A percentile compares a stretch with the other conserved stretches of the same genome.
These are phyloP conservation scores for Phengaris alcon DNA, from an alignment of 2,888 invertebrate genomes.

Conservation along the genomic window DNA sequence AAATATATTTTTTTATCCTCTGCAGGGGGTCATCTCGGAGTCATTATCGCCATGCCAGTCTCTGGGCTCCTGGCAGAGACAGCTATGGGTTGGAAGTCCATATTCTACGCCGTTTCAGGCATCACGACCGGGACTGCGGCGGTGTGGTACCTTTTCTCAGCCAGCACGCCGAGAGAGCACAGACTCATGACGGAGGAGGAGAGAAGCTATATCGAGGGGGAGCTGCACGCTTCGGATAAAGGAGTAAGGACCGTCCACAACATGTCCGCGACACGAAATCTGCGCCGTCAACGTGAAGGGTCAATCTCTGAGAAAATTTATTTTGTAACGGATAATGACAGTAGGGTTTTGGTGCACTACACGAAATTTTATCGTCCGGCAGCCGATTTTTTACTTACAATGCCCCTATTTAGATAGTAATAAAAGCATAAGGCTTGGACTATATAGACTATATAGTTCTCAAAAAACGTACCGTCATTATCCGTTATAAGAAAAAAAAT, in stretches of 20 bases:
- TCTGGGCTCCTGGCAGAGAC: constrained; percentile 82
- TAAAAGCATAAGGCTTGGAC: no score
- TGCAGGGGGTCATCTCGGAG: constrained; percentile 83
- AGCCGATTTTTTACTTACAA: no score
- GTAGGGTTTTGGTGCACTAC: no score
- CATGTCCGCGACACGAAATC: no score
- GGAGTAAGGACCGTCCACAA: constrained; percentile 15
- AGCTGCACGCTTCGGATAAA: constrained; percentile 55
- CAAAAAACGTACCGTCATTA: no score
- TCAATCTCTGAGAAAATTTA: no score
- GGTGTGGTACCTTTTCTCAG: constrained; percentile 77
- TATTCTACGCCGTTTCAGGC: constrained; percentile 82
- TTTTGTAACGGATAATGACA: no score
- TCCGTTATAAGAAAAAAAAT: no score
- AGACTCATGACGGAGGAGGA: constrained; percentile 77
- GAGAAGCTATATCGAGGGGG: constrained; percentile 78
- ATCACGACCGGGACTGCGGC: constrained; percentile 76
- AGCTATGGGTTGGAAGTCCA: constrained; percentile 82
- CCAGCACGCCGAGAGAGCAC: constrained; percentile 80
- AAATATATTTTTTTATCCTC: constrained; percentile 30
- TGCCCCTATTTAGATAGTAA: no score
- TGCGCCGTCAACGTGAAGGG: no score
- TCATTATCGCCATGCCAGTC: constrained; percentile 82
- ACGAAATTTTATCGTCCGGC: no score
- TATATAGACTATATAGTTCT: no score